phyloP scores from a whole-genome alignment of 2,888 invertebrate genomes.

The Limnephilus lunatus region DNA sequence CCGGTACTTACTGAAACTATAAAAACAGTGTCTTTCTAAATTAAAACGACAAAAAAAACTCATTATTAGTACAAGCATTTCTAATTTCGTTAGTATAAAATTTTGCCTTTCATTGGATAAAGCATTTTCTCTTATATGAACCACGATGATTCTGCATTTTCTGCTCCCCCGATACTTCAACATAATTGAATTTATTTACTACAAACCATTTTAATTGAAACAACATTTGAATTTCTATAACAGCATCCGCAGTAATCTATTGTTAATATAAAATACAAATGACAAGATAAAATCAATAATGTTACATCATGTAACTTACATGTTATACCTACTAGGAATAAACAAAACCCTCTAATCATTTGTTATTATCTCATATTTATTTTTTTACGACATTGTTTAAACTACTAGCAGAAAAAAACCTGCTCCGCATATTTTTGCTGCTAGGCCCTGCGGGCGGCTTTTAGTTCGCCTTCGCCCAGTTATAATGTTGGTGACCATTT shows the following conservation, averaged over 20 bases:
- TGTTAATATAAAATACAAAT: not conserved
- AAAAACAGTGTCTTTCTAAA: not conserved
- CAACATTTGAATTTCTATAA: not conserved
- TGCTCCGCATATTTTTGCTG: too few relatives aligned
- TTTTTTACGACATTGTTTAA: not conserved
- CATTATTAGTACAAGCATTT: slow-evolving; percentile 2
- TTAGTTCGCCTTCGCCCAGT: too few relatives aligned
- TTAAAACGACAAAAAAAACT: not conserved
- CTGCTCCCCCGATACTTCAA: not conserved
- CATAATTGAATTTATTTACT: not conserved
- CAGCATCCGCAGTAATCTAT: not conserved
- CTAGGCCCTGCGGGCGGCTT: too few relatives aligned
- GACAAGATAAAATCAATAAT: not conserved
- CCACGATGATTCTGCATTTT: not conserved
- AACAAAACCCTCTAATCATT: not conserved
- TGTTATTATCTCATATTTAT: too few relatives aligned
- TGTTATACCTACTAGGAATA: not conserved
- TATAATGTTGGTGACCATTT: too few relatives aligned
- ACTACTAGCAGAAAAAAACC: not conserved
- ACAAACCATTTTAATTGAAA: not conserved
- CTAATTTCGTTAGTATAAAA: not conserved
- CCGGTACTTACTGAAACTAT: not conserved
- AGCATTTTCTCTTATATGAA: not conserved
- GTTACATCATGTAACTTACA: too few relatives aligned
- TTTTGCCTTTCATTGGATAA: not conserved